Evolutionary conservation across 2,113 vertebrate species (phyloP).

Genomic region (Lepisosteus oculatus): DNA sequence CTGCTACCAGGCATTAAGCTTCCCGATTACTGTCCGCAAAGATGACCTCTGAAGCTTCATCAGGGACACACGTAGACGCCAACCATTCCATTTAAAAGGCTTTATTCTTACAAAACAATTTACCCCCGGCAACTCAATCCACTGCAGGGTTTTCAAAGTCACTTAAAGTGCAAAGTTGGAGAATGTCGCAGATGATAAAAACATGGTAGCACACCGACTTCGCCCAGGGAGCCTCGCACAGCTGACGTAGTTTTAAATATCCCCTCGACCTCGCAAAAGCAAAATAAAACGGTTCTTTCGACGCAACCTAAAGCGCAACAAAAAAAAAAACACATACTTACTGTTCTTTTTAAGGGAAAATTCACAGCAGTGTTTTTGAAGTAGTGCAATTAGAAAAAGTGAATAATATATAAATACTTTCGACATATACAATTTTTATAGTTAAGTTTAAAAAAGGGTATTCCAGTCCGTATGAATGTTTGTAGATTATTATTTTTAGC

Average conservation of each 20-base stretch:
- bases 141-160: too few species aligned
- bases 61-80: neutral
- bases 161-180: too few species aligned
- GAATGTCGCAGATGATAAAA: neutral
- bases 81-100: too few species aligned
- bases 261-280: neutral
- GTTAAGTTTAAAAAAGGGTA: constrained; percentile 44
- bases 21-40: neutral
- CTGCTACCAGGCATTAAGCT: neutral
- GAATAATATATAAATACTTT: constrained; percentile 57
- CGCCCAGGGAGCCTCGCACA: neutral
- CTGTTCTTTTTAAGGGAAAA: constrained; percentile 34
- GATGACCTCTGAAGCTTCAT: neutral
- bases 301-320: too few species aligned
- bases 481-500: constrained; percentile 44
- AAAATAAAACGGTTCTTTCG: neutral
- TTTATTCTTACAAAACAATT: too few species aligned
- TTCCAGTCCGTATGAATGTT: constrained; percentile 56
- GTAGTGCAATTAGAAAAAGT: constrained; percentile 65
- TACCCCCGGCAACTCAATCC: too few species aligned
- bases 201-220: too few species aligned
- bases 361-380: constrained; percentile 61
- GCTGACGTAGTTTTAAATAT: constrained; percentile 3
- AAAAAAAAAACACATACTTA: constrained; percentile 50
- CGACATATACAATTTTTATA: constrained; percentile 59